phyloP scores from a whole-genome alignment of 1,140 invertebrate genomes.

The Chymomyza costata region DNA sequence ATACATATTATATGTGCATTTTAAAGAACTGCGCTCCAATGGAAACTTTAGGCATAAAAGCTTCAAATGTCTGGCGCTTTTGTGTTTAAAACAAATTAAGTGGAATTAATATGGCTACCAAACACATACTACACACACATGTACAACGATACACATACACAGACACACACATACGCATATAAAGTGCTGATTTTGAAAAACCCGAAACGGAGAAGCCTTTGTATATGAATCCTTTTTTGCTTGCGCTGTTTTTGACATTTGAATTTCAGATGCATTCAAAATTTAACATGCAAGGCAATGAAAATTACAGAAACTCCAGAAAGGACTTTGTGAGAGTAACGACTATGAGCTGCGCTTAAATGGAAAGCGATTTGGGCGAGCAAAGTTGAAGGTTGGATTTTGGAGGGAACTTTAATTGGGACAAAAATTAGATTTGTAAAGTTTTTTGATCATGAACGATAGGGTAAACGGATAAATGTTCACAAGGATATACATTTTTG shows the following conservation, averaged over 20 bases:
- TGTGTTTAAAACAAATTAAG: slow-evolving; percentile 68
- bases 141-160: slow-evolving; percentile 40
- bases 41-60: no score
- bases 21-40: no score
- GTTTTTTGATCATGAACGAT: no score
- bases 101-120: slow-evolving; percentile 59
- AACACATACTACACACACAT: slow-evolving; percentile 55
- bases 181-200: slow-evolving; percentile 25
- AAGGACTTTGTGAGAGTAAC: no score
- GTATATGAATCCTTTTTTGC: slow-evolving; percentile 44
- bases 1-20: neutral
- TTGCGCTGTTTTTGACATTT: slow-evolving; percentile 62
- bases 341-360: no score
- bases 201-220: slow-evolving; percentile 44
- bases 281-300: slow-evolving; percentile 38
- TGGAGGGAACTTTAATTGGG: no score
- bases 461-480: no score
- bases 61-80: slow-evolving; percentile 38
- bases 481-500: no score
- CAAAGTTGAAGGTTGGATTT: no score
- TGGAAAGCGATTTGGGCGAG: no score
- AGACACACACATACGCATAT: slow-evolving; percentile 2
- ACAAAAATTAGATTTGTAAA: no score
- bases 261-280: slow-evolving; percentile 49
- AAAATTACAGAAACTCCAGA: no score